Evolutionary conservation across 2,113 vertebrate species (phyloP).

Genomic region (Nothoprocta pentlandii): DNA sequence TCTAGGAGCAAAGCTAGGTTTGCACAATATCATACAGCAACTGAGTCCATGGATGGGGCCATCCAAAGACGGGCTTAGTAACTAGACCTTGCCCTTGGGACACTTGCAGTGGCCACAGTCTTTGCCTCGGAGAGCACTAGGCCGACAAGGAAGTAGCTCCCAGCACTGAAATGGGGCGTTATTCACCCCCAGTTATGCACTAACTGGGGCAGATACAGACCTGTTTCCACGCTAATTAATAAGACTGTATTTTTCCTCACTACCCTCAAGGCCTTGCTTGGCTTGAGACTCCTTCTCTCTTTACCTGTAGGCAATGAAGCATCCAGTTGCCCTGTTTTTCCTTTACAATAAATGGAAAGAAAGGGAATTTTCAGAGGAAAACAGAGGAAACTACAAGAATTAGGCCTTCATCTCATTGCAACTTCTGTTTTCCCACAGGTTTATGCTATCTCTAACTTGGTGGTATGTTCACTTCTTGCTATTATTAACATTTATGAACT

Average conservation of each 20-base stretch:
- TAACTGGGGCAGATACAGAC: background rate
- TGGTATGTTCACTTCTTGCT: background rate
- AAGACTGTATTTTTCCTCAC: background rate
- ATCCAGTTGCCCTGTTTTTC: background rate
- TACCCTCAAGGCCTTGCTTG: background rate
- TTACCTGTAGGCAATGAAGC: background rate
- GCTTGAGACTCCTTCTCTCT: background rate
- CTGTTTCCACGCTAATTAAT: background rate
- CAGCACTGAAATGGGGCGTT: background rate
- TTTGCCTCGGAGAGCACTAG: background rate
- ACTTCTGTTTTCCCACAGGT: background rate
- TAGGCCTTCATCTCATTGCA: background rate
- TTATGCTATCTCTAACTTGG: background rate
- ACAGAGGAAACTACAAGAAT: background rate
- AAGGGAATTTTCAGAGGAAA: background rate
- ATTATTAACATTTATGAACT: constrained; percentile 24
- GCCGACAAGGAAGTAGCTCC: background rate
- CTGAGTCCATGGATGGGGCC: background rate
- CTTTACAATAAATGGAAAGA: background rate
- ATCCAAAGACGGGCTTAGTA: background rate
- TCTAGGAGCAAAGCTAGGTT: background rate
- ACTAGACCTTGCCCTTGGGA: background rate
- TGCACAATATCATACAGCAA: background rate
- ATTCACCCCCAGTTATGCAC: background rate
- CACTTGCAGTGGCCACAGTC: fast-evolving